Evolutionary conservation across 2,113 vertebrate species (phyloP).

Genomic region (Xiphorhynchus elegans): DNA sequence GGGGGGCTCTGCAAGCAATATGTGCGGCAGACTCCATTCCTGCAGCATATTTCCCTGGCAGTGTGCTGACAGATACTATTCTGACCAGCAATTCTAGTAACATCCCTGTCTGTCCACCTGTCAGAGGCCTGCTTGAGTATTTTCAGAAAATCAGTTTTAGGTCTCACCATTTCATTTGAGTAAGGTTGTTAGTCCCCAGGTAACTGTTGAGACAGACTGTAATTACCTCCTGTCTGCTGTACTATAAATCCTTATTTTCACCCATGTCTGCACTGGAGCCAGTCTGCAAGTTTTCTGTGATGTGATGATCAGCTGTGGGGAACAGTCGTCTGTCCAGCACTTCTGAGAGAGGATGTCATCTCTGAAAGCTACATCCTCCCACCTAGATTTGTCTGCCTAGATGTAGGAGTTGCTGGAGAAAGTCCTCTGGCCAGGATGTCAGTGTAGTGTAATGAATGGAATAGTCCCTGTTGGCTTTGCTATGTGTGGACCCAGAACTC

Average conservation of each 20-base stretch:
- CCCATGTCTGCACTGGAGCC: neutral
- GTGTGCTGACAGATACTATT: neutral
- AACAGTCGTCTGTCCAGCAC: neutral
- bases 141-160: conserved; percentile 32
- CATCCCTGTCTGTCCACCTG: neutral
- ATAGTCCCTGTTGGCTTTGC: neutral
- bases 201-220: conserved; percentile 4
- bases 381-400: neutral
- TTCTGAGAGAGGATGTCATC: neutral
- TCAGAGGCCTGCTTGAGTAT: neutral
- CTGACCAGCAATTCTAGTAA: neutral
- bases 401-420: neutral
- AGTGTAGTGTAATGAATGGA: neutral
- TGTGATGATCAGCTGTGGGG: neutral
- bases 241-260: conserved; percentile 36
- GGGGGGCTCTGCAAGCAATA: neutral
- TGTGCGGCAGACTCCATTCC: neutral
- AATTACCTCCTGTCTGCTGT: neutral
- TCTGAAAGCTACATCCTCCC: neutral
- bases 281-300: neutral
- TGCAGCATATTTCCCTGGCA: neutral
- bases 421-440: neutral
- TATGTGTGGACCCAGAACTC: neutral
- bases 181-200: conserved; percentile 6
- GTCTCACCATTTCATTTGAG: conserved; percentile 1